phyloP scores from a whole-genome alignment of 2,113 vertebrate species.

The Phocoena sinus region DNA sequence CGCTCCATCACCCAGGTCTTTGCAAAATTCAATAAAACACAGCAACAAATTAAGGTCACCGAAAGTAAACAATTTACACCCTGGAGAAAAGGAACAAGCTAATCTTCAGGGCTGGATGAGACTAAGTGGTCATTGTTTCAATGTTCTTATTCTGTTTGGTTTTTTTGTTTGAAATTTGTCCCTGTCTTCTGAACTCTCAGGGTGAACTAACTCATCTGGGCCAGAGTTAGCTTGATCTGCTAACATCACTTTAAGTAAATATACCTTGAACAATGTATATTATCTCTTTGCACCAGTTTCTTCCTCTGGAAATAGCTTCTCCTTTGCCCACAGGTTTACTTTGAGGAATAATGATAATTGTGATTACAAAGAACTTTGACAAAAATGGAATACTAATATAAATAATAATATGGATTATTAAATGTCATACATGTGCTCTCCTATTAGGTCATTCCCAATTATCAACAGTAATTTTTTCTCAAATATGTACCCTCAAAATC shows the following conservation, averaged over 20 bases:
- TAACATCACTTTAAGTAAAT: neutral
- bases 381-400: conserved; percentile 3
- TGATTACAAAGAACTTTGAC: neutral
- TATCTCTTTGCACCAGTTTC: neutral
- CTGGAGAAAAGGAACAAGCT: neutral
- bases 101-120: neutral
- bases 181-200: neutral
- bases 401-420: neutral
- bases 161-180: neutral
- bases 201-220: neutral
- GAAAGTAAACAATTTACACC: conserved; percentile 5
- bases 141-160: neutral
- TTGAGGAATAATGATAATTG: neutral
- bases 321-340: neutral
- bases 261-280: neutral
- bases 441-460: neutral
- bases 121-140: neutral
- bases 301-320: neutral
- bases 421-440: neutral
- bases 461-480: neutral
- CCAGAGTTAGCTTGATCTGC: neutral
- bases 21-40: neutral
- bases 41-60: neutral
- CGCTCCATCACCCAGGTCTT: neutral
- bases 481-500: neutral